Base-by-base conservation (phyloP, 2,888 invertebrate species). In the Nomada flava region DNA sequence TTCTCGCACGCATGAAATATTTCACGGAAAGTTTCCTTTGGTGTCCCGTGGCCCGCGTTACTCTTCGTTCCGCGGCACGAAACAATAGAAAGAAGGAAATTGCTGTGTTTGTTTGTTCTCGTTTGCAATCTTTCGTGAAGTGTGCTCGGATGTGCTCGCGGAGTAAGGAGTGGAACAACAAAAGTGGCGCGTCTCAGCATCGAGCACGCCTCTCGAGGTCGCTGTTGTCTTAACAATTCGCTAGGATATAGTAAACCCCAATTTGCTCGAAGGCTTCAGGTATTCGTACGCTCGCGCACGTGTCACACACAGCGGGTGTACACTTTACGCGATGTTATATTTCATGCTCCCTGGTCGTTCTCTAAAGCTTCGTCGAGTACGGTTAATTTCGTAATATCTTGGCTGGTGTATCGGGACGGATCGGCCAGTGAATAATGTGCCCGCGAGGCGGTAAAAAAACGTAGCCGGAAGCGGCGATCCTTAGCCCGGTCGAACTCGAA, bases 1-100 rank as follows among this genome's bases (percentile, higher is more conserved):
- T 80, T 63, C 47, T 42, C 62, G 67, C 72, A 78, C 79, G 78
- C 79, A 57, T 72, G 79, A 78, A 67, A 67, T 80, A 72, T 72
- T 57, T 42, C 67, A 44, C 9, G 55, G 20, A 5, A 57, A 72
- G 65, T 55, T 80, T 44, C 50, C 55, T 72, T 78, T 52, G 72
- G 67, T 57, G 60, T 62, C 55, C 67, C 71, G 55, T 55, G 67
- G 59, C 64, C 67, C 69, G 63, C 63, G 64, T 63, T 76, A 15
- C 60, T 62, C 70, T 70, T 70, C 79, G 70, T 79, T 70, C 36
- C 59, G 36, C 70, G 47, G 72, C 53, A 36, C 53, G 23, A 57
- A 80, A 78, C 72, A 80, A 72, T 77, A 44, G 62, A 42, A 72
- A 72, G 62, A 42, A 72, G 20, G 65, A 62, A 71, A 71, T 69